Conservation (phyloP, 92 coral and sea anemone species). For the Virgularia gustaviana region DNA sequence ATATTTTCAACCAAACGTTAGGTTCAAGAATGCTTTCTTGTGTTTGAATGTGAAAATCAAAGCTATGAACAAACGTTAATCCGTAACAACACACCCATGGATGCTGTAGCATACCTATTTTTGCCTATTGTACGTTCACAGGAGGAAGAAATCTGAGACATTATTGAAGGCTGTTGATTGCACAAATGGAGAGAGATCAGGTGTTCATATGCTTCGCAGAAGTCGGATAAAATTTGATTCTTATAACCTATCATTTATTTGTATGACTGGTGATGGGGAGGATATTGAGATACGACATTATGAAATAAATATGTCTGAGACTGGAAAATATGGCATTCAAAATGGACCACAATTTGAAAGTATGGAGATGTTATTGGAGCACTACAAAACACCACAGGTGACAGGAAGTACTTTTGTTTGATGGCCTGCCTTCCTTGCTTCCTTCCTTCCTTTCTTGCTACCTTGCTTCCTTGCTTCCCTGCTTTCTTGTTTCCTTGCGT, state of each 20-base stretch:
- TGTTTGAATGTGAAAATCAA: no score
- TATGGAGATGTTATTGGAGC: conserved; percentile 6
- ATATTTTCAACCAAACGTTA: background rate
- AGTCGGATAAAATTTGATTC: conserved; percentile 4
- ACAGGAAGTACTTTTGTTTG: background rate
- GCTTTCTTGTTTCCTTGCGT: no score
- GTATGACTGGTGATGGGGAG: background rate
- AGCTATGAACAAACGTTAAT: no score
- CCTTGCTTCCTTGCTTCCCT: no score
- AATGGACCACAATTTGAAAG: conserved; percentile 27
- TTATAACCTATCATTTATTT: conserved; percentile 2
- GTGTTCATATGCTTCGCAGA: conserved; percentile 32
- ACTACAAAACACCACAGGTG: conserved; percentile 35
- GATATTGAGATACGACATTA: conserved; percentile 24
- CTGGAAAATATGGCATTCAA: conserved; percentile 1
- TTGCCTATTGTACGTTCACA: no score
- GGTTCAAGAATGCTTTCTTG: no score
- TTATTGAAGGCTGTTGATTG: conserved; percentile 25
- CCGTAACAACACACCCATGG: no score
- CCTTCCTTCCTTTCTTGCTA: background rate
- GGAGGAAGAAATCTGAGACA: conserved; percentile 30
- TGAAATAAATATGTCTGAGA: background rate
- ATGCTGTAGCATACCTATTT: no score
- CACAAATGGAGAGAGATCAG: conserved; percentile 20
- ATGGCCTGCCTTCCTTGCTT: background rate